Conservation (phyloP, 2,888 invertebrate species). For the Aspidiotus rigidus region DNA sequence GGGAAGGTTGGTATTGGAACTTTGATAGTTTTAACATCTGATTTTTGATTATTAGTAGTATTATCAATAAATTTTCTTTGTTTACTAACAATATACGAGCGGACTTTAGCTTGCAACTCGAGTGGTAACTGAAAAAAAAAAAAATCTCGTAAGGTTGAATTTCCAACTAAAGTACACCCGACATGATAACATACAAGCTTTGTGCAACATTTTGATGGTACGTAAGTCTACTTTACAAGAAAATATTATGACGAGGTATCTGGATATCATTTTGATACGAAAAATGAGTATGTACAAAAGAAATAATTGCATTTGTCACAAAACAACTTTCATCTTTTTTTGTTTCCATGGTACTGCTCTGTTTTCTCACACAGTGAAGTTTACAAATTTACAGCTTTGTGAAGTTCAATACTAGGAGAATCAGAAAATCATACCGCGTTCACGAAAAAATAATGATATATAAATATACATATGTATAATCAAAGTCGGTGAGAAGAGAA, state of each 20-base stretch:
- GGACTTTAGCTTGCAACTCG: constrained; percentile 84
- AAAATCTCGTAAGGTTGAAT: neutral
- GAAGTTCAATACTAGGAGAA: too few species aligned
- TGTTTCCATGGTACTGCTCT: too few species aligned
- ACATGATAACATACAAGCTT: too few species aligned
- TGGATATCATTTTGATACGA: neutral
- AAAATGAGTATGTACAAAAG: too few species aligned
- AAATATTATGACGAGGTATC: neutral
- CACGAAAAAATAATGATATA: too few species aligned
- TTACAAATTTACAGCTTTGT: too few species aligned
- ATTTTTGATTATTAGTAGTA: constrained; percentile 38
- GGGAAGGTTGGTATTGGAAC: constrained; percentile 72
- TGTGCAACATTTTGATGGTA: neutral
- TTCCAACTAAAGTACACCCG: neutral
- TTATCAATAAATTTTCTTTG: constrained; percentile 46
- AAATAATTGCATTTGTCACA: too few species aligned
- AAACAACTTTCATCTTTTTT: too few species aligned
- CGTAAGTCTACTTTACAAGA: neutral
- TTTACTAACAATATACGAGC: constrained; percentile 62
- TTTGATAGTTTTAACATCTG: constrained; percentile 56
- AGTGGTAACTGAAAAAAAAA: constrained; percentile 63
- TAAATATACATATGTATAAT: too few species aligned
- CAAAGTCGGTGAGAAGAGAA: too few species aligned
- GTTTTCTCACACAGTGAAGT: too few species aligned
- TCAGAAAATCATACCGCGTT: too few species aligned